Conservation (phyloP, 2,888 invertebrate genomes). For the Torymus auratus region DNA sequence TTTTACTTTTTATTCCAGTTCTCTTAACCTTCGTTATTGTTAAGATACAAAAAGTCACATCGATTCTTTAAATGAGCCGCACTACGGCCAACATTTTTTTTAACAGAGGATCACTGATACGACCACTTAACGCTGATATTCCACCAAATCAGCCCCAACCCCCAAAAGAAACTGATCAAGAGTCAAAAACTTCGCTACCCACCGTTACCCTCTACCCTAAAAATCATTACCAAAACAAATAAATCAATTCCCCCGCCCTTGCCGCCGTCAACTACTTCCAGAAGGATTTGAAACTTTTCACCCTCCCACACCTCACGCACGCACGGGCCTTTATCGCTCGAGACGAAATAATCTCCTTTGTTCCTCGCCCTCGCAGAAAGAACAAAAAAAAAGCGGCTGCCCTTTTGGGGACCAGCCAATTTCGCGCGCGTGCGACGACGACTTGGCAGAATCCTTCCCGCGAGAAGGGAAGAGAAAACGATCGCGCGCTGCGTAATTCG, state of each 20-base stretch:
- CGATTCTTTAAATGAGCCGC: too few relatives aligned
- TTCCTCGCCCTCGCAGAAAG: slow-evolving; percentile 25
- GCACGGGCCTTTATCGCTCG: slow-evolving; percentile 37
- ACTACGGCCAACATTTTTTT: too few relatives aligned
- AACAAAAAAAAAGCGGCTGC: slow-evolving; percentile 1
- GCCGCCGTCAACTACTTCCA: not conserved
- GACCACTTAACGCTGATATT: too few relatives aligned
- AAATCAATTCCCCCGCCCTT: not conserved
- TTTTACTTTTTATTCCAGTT: too few relatives aligned
- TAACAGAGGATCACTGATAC: too few relatives aligned
- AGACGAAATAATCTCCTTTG: slow-evolving; percentile 57
- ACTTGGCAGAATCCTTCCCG: slow-evolving; percentile 45
- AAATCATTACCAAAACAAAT: slow-evolving; percentile 30
- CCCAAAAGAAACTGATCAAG: too few relatives aligned
- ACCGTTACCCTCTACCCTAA: not conserved
- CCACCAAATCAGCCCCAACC: too few relatives aligned
- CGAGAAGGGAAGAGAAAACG: slow-evolving; percentile 19
- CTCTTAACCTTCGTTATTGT: too few relatives aligned
- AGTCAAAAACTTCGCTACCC: too few relatives aligned
- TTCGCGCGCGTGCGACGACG: slow-evolving; percentile 37
- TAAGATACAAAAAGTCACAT: too few relatives aligned
- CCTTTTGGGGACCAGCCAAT: slow-evolving; percentile 52
- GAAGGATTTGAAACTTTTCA: slow-evolving; percentile 31
- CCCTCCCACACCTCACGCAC: slow-evolving; percentile 3
- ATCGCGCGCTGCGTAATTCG: slow-evolving; percentile 58